These are phyloP conservation scores for Dissostichus mawsoni DNA, from an alignment of 2,113 vertebrate genomes.

Conservation along the genomic window DNA sequence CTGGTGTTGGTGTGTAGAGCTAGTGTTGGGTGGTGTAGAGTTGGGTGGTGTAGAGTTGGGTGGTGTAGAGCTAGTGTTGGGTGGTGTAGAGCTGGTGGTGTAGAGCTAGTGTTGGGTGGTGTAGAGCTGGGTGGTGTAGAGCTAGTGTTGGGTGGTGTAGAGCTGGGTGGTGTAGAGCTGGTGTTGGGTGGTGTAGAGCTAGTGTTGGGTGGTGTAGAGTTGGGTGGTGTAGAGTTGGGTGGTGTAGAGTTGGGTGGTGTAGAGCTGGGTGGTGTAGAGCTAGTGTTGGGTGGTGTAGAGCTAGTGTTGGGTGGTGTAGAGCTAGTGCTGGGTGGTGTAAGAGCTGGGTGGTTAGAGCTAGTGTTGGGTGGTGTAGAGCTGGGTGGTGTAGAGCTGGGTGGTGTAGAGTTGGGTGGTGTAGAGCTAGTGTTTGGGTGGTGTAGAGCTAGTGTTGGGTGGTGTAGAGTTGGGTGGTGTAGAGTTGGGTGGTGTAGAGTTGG, in stretches of 20 bases:
- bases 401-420: too few relatives aligned
- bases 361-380: too few relatives aligned
- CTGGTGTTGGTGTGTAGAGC: not conserved
- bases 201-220: not conserved
- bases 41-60: not conserved
- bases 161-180: too few relatives aligned
- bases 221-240: not conserved
- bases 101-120: too few relatives aligned
- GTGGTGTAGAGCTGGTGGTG: not conserved
- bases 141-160: too few relatives aligned
- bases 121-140: too few relatives aligned
- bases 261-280: not conserved
- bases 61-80: too few relatives aligned
- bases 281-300: not conserved
- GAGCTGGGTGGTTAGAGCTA: too few relatives aligned
- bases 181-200: not conserved
- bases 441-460: not conserved
- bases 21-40: not conserved
- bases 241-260: not conserved
- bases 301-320: not conserved
- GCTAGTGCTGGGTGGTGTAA: too few relatives aligned
- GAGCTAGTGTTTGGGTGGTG: too few relatives aligned
- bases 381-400: too few relatives aligned
- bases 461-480: not conserved
- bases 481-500: not conserved